Base-by-base conservation (phyloP, 92 coral and sea anemone genomes). In the Zoanthus gigantus region DNA sequence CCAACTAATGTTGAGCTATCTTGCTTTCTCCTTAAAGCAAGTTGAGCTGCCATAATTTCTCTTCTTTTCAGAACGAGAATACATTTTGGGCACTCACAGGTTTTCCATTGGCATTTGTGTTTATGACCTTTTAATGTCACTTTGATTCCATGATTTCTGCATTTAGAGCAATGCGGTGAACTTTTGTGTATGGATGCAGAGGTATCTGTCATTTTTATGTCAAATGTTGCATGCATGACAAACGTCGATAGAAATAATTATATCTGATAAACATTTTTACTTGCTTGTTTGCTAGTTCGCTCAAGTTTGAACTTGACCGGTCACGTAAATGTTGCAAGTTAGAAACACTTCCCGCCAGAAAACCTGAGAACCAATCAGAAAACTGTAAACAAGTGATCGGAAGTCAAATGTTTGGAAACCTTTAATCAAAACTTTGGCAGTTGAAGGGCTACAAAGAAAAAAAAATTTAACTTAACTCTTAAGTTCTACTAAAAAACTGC, bases 21-120 rank as follows among this genome's bases (percentile, higher is more conserved):
- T 54, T 65, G 84, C 72, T 76, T 83, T 52, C 95, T 74, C 67
- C 95, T 82, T 50, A 93, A 52, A 6, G 95, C 95, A 46, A 93
- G 91, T 72, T 93, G 95, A 12, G 91, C 95, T 52, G 93, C 90
- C 95, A 93, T 93, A 44, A 93, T 89, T 74, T 86, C 87, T 71
- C 95, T 83, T 67, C 95, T 91, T 69, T 90, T 86, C 46, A 66
- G 53, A n/a, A 93, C 89, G 82, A 93, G 60, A 76, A 88, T 85
- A 66, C 95, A 93, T 54, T 88, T 90, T 30, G 74, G 45, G 29
- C 95, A 93, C 79, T 91, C 85, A 23, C 95, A 93, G n/a, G 80
- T 84, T 63, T 80, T 87, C 95, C 95, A 90, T 14, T 85, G 84
- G 48, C 95, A 93, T 73, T 87, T 80, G 16, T 87, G 71, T 42